phyloP scores from a whole-genome alignment of 2,113 vertebrate species.

The Anolis carolinensis region DNA sequence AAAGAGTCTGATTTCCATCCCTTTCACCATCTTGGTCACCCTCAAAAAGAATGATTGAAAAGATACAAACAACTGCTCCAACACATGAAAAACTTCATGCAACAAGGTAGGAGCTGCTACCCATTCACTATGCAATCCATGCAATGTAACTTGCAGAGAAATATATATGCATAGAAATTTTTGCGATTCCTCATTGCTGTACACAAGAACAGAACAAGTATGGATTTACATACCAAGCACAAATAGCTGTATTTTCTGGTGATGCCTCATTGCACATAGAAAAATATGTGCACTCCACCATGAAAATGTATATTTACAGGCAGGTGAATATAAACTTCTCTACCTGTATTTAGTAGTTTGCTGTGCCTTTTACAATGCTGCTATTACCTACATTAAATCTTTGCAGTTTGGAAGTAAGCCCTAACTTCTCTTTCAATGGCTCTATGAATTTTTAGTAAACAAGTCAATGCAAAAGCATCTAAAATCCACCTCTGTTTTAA shows the following conservation, averaged over 20 bases:
- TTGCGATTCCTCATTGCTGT: no score
- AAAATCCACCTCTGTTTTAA: background rate
- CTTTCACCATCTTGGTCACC: no score
- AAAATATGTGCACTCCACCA: rapidly evolving
- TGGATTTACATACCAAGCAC: background rate
- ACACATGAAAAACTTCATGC: no score
- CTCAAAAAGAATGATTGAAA: no score
- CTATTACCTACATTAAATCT: no score
- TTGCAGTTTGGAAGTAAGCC: background rate
- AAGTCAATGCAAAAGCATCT: background rate
- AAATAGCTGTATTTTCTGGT: background rate
- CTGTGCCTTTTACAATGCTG: background rate
- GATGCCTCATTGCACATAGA: rapidly evolving
- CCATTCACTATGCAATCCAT: no score
- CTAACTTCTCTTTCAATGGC: background rate
- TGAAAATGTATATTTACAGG: background rate
- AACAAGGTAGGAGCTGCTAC: no score
- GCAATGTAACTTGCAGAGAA: no score
- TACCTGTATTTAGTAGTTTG: background rate
- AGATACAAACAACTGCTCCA: no score
- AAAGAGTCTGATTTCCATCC: no score
- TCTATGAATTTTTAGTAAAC: background rate
- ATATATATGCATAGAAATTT: no score
- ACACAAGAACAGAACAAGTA: no score
- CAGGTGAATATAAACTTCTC: background rate